phyloP scores from a whole-genome alignment of 2,797 vertebrate genomes.

The Pelochelys cantorii region DNA sequence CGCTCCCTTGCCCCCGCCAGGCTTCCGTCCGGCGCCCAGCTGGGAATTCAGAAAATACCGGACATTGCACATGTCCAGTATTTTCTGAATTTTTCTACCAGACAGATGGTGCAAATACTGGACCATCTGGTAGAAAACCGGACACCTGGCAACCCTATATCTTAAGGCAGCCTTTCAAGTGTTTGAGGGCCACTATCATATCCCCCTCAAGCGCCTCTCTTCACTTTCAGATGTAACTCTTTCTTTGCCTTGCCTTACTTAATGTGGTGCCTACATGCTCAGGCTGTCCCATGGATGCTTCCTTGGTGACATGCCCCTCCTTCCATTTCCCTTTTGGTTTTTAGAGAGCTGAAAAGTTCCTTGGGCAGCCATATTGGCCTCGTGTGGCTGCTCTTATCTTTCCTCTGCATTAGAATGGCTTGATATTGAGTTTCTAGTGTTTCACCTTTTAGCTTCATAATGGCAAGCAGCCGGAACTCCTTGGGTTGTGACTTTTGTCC shows the following conservation, averaged over 20 bases:
- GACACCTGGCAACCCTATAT: too few relatives aligned
- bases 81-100: too few relatives aligned
- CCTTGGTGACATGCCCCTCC: neutral
- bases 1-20: too few relatives aligned
- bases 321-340: neutral
- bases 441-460: neutral
- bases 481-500: neutral
- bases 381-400: neutral
- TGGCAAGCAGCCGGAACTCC: neutral
- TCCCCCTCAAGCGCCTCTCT: too few relatives aligned
- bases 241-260: neutral
- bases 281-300: neutral
- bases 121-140: too few relatives aligned
- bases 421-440: neutral
- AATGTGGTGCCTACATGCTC: neutral
- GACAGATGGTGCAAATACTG: too few relatives aligned
- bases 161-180: too few relatives aligned
- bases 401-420: neutral
- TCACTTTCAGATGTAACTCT: neutral
- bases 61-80: too few relatives aligned
- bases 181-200: too few relatives aligned
- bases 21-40: too few relatives aligned
- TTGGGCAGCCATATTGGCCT: neutral
- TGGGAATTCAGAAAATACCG: too few relatives aligned
- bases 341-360: neutral